A percentile compares a stretch with the other conserved stretches of the same genome.
Conservation (phyloP, 1,140 invertebrate species). For the Lerema accius region DNA sequence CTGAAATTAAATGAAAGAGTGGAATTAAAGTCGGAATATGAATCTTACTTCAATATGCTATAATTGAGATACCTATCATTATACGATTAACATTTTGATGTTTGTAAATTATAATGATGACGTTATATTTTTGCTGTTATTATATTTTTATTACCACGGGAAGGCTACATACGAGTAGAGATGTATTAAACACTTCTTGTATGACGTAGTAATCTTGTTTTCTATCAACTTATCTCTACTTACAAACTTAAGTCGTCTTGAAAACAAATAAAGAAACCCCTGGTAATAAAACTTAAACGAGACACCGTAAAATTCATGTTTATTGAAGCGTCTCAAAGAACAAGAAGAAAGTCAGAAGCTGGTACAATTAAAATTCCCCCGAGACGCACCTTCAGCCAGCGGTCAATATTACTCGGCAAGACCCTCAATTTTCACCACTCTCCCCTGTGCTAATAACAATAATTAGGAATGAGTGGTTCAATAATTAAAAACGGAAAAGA, state of each 20-base stretch:
- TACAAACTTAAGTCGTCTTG: conserved; percentile 6
- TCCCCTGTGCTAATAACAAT: conserved; percentile 82
- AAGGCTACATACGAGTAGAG: too few relatives aligned
- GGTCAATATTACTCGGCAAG: conserved; percentile 76
- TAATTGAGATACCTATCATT: too few relatives aligned
- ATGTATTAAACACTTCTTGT: not conserved
- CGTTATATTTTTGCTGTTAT: too few relatives aligned
- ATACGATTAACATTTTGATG: too few relatives aligned
- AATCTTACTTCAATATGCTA: too few relatives aligned
- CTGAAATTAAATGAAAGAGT: too few relatives aligned
- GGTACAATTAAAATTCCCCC: conserved; percentile 79
- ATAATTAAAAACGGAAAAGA: conserved; percentile 84
- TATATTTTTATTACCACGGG: too few relatives aligned
- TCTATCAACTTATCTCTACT: not conserved
- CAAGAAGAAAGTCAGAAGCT: conserved; percentile 78
- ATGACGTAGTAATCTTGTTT: not conserved
- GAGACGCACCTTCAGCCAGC: conserved; percentile 70
- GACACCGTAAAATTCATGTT: conserved; percentile 75
- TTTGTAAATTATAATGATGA: too few relatives aligned
- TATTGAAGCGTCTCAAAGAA: conserved; percentile 79
- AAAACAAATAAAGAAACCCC: conserved; percentile 43
- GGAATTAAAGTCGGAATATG: too few relatives aligned
- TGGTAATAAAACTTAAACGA: conserved; percentile 61
- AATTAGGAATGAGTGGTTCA: conserved; percentile 84
- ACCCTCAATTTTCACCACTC: conserved; percentile 81